Conservation (phyloP, 2,113 vertebrate genomes). For the Andinoacara biseriatus region DNA sequence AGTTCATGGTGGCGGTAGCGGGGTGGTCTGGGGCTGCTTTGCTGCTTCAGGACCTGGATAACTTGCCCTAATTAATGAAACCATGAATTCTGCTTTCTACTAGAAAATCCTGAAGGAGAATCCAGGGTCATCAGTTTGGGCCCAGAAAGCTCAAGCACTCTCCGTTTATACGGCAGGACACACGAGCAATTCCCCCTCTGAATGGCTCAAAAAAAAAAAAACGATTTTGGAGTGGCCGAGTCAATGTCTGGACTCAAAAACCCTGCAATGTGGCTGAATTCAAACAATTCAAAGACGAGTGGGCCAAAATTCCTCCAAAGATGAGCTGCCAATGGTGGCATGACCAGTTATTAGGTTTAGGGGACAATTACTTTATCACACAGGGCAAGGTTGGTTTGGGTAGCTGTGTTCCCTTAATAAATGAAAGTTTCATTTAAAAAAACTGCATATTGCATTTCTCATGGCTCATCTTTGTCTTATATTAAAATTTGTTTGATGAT, state of each 20-base stretch:
- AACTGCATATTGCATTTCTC: neutral
- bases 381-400: neutral
- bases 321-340: neutral
- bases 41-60: neutral
- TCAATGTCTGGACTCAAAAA: neutral
- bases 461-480: neutral
- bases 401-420: accelerated
- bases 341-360: neutral
- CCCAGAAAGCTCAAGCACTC: neutral
- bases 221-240: neutral
- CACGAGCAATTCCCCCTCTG: neutral
- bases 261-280: neutral
- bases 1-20: neutral
- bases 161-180: neutral
- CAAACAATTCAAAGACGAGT: neutral
- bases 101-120: neutral
- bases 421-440: neutral
- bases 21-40: neutral
- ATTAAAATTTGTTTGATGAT: neutral
- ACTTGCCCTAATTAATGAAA: neutral
- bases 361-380: neutral
- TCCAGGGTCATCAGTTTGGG: neutral
- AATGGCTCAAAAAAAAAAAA: neutral
- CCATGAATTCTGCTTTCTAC: neutral
- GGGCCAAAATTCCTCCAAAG: neutral